These are phyloP conservation scores for Alcedo quadribrachys DNA, from an alignment of 2,797 vertebrate species.

Conservation along the genomic window DNA sequence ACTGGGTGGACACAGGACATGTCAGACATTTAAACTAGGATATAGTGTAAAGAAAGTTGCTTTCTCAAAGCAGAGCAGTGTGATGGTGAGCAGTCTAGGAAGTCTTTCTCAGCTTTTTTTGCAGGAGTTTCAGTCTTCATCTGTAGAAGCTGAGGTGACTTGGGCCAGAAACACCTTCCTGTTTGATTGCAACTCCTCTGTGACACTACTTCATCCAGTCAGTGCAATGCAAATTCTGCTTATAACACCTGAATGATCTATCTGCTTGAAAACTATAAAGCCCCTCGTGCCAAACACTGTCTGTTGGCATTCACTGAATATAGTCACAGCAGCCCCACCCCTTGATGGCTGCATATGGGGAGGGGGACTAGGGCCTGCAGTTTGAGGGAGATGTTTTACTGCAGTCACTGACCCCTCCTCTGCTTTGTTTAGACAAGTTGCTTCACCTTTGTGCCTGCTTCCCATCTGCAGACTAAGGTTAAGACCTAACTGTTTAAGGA, in stretches of 20 bases:
- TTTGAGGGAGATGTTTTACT: neutral
- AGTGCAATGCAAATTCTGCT: neutral
- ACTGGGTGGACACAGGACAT: neutral
- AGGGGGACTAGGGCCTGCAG: neutral
- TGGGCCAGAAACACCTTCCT: neutral
- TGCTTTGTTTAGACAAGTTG: neutral
- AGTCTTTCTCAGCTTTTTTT: neutral
- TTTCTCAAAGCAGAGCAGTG: neutral
- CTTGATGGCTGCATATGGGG: neutral
- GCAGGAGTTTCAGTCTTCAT: neutral
- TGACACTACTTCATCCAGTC: neutral
- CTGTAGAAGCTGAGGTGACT: neutral
- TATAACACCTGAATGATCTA: neutral
- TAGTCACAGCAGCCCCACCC: neutral
- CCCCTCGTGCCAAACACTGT: neutral
- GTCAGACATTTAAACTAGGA: neutral
- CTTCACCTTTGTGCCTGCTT: constrained; percentile 27
- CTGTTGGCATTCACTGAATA: neutral
- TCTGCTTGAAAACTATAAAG: neutral
- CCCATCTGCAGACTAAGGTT: neutral
- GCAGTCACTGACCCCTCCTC: neutral
- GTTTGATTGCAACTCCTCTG: neutral
- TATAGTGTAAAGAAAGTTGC: neutral
- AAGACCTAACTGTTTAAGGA: neutral
- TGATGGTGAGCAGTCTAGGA: neutral